Conservation (phyloP, 2,797 vertebrate genomes). For the Intellagama lesueurii region DNA sequence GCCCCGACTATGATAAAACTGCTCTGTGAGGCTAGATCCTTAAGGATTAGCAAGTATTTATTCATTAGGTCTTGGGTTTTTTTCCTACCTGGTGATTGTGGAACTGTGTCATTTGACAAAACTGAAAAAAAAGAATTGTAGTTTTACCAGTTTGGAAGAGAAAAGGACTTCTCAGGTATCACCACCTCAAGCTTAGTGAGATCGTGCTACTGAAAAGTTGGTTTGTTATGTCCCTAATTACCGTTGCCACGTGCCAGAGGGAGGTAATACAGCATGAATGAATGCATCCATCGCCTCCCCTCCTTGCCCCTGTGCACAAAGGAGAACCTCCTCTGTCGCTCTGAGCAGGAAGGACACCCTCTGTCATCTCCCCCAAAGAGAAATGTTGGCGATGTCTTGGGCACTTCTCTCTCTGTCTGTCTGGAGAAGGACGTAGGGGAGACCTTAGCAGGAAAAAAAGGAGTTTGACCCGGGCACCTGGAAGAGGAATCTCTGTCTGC, state of each 20-base stretch:
- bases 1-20: not conserved
- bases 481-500: constrained; percentile 24
- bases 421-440: constrained; percentile 40
- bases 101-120: not conserved
- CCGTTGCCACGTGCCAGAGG: not conserved
- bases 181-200: not conserved
- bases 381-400: constrained; percentile 45
- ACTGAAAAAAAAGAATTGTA: constrained; percentile 7
- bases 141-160: not conserved
- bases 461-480: constrained; percentile 27
- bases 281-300: not conserved
- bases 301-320: not conserved
- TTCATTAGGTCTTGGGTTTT: not conserved
- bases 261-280: not conserved
- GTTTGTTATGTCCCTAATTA: not conserved
- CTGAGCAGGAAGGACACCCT: not conserved
- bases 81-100: not conserved
- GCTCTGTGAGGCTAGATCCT: not conserved
- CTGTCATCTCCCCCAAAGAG: constrained; percentile 34
- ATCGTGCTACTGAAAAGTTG: not conserved
- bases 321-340: constrained; percentile 5
- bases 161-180: not conserved
- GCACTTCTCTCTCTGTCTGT: constrained; percentile 28
- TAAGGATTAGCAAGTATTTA: not conserved
- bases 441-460: constrained; percentile 35